Evolutionary conservation across 2,888 invertebrate species (phyloP), one percentile per base, ranked within the genome.

Genomic region (Agrenia bidenticulata): DNA sequence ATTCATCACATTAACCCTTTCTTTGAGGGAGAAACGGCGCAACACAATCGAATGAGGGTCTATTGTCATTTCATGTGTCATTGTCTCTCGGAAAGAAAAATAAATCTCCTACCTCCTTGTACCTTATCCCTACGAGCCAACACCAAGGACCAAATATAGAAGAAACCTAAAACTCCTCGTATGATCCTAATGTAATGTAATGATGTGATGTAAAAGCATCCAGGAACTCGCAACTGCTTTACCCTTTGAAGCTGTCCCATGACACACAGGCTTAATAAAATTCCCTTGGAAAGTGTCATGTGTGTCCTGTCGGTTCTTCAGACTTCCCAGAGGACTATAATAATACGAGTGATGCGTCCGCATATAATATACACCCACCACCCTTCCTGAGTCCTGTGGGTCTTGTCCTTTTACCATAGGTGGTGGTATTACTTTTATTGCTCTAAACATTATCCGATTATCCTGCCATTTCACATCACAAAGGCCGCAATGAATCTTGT

Each of bases 1-100:
- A 62, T 62, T 62, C 62, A 62, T 62, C 62, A 62, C 62, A 62
- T 62, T 62, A 62, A 55, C 55, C 62, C 62, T 27, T 54, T 62
- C 54, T 62, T 26, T 32, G 54, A 54, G 54, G n/a, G 19, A 54
- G 11, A 54, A 15, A 27, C 37, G 51, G 53, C 61, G 42, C 21
- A 61, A 54, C 27, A 62, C 62, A 51, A 51, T 51, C 23, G 51
- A 51, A 45, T 45, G 45, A 45, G 45, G 61, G 41, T 42, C 62
- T 56, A 62, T 62, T 62, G 62, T 62, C 62, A 62, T 55, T 62
- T 62, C 54, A 62, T 62, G 55, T 62, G 23, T 54, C 62, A 62
- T 62, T 62, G 62, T 62, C 62, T 62, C 54, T 62, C 24, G 27
- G 32, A 62, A 54, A 54, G 54, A 51, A 51, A 51, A 51, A 51